Evolutionary conservation across 2,888 invertebrate genomes (phyloP).

Genomic region (Corbicula japonica): DNA sequence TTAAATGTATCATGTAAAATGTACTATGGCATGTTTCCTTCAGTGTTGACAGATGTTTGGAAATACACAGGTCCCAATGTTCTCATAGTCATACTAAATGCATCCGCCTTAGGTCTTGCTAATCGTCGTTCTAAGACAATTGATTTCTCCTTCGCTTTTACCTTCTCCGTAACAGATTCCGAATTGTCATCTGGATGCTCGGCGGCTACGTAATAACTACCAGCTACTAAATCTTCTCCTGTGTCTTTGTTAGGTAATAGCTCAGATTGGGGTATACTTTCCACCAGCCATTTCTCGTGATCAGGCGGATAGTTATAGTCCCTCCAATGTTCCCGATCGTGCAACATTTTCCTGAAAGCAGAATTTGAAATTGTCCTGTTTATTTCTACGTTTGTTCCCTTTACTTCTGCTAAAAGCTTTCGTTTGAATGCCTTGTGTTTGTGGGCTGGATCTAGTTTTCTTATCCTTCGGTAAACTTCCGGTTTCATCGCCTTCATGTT

Average conservation of each 20-base stretch:
- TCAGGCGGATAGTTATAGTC: slow-evolving; percentile 52
- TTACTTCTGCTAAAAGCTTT: slow-evolving; percentile 60
- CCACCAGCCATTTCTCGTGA: slow-evolving; percentile 1
- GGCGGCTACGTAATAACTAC: background rate
- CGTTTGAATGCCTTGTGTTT: slow-evolving; percentile 60
- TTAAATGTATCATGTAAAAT: too few relatives aligned
- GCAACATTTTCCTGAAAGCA: slow-evolving; percentile 66
- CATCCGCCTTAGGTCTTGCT: slow-evolving; percentile 28
- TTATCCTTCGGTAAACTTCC: slow-evolving; percentile 66
- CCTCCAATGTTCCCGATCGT: slow-evolving; percentile 61
- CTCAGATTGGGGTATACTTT: background rate
- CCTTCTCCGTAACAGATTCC: background rate
- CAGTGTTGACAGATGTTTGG: slow-evolving; percentile 49
- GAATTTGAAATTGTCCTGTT: slow-evolving; percentile 61
- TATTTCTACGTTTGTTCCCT: slow-evolving; percentile 64
- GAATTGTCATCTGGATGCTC: background rate
- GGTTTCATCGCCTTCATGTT: slow-evolving; percentile 66
- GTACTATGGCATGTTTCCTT: too few relatives aligned
- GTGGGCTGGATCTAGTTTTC: slow-evolving; percentile 68
- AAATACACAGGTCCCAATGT: slow-evolving; percentile 65
- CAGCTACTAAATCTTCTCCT: background rate
- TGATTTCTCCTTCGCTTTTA: slow-evolving; percentile 41
- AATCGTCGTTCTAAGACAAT: slow-evolving; percentile 53
- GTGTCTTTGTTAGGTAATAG: background rate
- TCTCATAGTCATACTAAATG: slow-evolving; percentile 61